Evolutionary conservation across 2,797 vertebrate genomes (phyloP).

Genomic region (Sebastes itinus): DNA sequence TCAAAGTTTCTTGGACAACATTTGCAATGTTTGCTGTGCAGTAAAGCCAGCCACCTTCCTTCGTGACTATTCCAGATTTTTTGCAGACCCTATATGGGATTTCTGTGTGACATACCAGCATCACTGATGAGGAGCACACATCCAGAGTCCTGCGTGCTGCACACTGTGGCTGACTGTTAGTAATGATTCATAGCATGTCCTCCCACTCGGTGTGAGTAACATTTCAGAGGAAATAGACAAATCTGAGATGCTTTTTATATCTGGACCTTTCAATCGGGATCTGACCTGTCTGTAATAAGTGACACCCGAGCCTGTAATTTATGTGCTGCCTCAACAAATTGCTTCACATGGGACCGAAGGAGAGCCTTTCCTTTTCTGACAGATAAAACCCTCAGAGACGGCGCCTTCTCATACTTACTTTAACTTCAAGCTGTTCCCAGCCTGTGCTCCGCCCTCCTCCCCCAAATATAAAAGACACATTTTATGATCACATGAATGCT

Average conservation of each 20-base stretch:
- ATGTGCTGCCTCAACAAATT: constrained; percentile 80
- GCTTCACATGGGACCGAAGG: constrained; percentile 72
- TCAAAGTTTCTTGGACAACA: background rate
- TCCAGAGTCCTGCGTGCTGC: background rate
- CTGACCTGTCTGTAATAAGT: constrained; percentile 77
- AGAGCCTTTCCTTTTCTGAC: constrained; percentile 39
- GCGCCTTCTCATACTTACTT: constrained; percentile 5
- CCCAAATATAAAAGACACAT: constrained; percentile 11
- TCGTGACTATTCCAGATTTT: background rate
- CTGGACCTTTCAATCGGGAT: constrained; percentile 75
- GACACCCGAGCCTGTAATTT: constrained; percentile 73
- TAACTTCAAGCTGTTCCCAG: constrained; percentile 24
- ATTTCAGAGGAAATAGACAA: constrained; percentile 61
- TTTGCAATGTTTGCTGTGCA: background rate
- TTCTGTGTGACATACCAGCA: background rate
- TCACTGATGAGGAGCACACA: constrained; percentile 5
- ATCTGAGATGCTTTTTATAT: constrained; percentile 75
- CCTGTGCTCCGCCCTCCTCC: background rate
- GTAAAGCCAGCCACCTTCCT: background rate
- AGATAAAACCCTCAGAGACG: constrained; percentile 56
- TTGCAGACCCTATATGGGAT: background rate
- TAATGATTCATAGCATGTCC: constrained; percentile 63
- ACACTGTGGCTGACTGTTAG: constrained; percentile 25
- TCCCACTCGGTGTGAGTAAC: constrained; percentile 46
- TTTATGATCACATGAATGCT: constrained; percentile 1